A percentile compares a stretch with the other conserved stretches of the same genome.
Evolutionary conservation across 2,797 vertebrate species (phyloP).

Genomic region (Pogoniulus pusillus): DNA sequence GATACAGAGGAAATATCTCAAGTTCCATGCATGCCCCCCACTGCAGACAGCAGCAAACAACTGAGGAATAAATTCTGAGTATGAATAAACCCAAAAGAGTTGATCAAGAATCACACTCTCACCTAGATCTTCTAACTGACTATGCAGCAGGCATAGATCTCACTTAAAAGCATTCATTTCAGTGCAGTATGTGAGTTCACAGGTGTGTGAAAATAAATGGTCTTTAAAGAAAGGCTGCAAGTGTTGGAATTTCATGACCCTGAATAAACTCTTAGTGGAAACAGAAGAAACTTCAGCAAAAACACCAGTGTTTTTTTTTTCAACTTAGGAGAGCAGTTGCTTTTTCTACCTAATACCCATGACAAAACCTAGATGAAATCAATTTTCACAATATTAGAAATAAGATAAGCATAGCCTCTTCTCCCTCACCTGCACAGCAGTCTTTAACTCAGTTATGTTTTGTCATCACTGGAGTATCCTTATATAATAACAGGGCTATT

Average conservation of each 20-base stretch:
- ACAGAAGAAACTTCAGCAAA: neutral
- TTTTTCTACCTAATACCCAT: neutral
- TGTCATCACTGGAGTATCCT: neutral
- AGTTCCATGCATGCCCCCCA: neutral
- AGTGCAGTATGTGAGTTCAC: neutral
- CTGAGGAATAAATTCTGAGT: neutral
- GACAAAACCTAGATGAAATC: neutral
- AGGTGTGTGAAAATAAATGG: neutral
- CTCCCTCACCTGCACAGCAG: neutral
- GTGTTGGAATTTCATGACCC: neutral
- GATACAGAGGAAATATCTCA: neutral
- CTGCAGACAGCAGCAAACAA: neutral
- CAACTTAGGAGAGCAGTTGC: neutral
- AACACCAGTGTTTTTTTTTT: neutral
- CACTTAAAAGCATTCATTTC: neutral
- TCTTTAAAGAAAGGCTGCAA: neutral
- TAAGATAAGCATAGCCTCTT: neutral
- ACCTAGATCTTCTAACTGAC: neutral
- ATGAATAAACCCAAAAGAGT: neutral
- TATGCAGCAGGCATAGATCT: neutral
- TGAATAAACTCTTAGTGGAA: neutral
- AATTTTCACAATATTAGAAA: neutral
- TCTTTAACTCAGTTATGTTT: neutral
- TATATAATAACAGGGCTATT: neutral
- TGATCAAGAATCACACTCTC: neutral